Evolutionary conservation across 1,140 invertebrate species (phyloP), one percentile per base, ranked within the genome.

Genomic region (Goniozus legneri): DNA sequence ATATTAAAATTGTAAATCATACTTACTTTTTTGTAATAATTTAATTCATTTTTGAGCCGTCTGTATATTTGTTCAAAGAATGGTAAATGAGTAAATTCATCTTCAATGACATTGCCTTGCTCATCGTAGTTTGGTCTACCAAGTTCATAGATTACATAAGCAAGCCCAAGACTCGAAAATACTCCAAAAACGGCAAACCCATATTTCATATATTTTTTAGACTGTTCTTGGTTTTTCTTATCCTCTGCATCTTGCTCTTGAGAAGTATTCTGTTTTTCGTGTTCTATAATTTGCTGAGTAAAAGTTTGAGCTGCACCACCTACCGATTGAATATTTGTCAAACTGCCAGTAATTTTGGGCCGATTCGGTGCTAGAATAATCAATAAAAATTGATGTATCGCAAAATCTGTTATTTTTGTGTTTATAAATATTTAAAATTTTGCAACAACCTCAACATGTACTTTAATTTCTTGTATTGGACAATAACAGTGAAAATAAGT

Each of bases 11-110:
- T n/a, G 37, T 53, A 43, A 54, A 32, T 44, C 34, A 54, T 42
- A 32, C 50, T 60, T 69, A 87, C 86, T 74, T 86, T 89, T 64
- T 85, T 84, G 65, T 86, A 92, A 62, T 87, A 89, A 47, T 83
- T 84, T 18, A 92, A 67, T 62, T 90, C 86, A 58, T 81, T 85
- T 69, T 81, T 83, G 30, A 89, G 82, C 37, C 91, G 78, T 49
- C 82, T 82, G 14, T 87, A 62, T 62, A 91, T 88, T 73, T 90
- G 87, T 56, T 84, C 67, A 14, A 83, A 64, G 2, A 80, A 62
- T 24, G 90, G 84, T 70, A 89, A 77, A 48, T 86, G 59, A 33
- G 80, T 82, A 65, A 88, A 94, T 76, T 95, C 88, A 79, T 95
- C 92, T 69, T 85, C 79, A 19, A 93, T 81, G 21, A 80, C 54